Evolutionary conservation across 1,140 invertebrate species (phyloP), one percentile per base, ranked within the genome.

Genomic region (Drosophila yakuba): DNA sequence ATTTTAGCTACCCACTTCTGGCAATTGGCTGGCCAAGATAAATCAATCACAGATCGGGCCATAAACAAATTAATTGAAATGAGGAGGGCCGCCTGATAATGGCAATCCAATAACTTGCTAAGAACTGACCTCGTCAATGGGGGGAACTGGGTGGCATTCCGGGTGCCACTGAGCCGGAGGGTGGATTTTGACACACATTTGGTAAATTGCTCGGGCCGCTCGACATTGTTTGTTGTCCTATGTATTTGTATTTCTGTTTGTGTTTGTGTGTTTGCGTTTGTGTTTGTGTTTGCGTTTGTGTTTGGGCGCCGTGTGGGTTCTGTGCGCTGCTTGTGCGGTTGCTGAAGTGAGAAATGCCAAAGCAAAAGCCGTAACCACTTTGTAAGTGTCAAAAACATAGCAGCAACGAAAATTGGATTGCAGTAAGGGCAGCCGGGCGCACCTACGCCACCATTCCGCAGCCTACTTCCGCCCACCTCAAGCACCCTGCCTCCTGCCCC

Each of bases 301-400:
- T 60, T 54, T 55, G 35, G 63, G 52, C 44, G 58, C 47, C 38
- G 50, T 48, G 44, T 52, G 56, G 47, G 17, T 62, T 60, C 47
- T 56, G 39, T 41, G 17, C 67, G 67, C 67, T 78, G 77, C 62
- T 85, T 79, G 83, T 88, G 84, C 83, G 83, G 83, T 89, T 88
- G 84, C 72, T 88, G 83, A 88, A 88, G 83, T 88, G 83, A 88
- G 83, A 88, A 88, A 88, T 88, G 84, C 84, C 84, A 88, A 88
- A 88, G 83, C 83, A 88, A 88, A 89, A 88, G 83, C 80, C 83
- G 83, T 88, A 88, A 88, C 83, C 83, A 86, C 83, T 86, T 86
- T 86, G 83, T 86, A 86, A 86, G 83, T 86, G 83, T 86, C 82
- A 86, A 86, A 86, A 86, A 86, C 82, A 86, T 82, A 86, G 83